Evolutionary conservation across 2,888 invertebrate species (phyloP).

Genomic region (Drosophila limbata): DNA sequence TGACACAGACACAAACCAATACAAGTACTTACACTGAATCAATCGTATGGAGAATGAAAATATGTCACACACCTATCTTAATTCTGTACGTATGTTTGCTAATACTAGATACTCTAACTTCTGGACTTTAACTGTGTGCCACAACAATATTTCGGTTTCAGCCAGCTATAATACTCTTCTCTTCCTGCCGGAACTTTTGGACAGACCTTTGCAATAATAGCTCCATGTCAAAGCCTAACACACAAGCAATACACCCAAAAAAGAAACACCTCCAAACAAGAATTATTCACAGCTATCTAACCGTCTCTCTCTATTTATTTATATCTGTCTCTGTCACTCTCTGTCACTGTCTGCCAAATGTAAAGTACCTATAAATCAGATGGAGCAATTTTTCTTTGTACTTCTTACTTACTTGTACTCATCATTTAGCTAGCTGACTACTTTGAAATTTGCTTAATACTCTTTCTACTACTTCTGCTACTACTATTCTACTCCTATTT

Average conservation of each 20-base stretch:
- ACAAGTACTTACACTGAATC: slow-evolving; percentile 38
- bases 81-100: slow-evolving; percentile 67
- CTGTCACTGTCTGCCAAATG: slow-evolving; percentile 31
- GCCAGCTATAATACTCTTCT: slow-evolving; percentile 55
- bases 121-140: slow-evolving; percentile 54
- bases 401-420: slow-evolving; percentile 28
- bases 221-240: slow-evolving; percentile 29
- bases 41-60: slow-evolving; percentile 63
- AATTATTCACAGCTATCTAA: slow-evolving; percentile 27
- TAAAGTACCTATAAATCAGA: slow-evolving; percentile 48
- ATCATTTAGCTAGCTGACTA: slow-evolving; percentile 41
- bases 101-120: slow-evolving; percentile 63
- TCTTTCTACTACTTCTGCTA: slow-evolving; percentile 34
- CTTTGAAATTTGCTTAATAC: slow-evolving; percentile 27
- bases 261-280: slow-evolving; percentile 31
- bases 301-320: slow-evolving; percentile 35
- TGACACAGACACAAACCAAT: slow-evolving; percentile 12
- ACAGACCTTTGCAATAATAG: slow-evolving; percentile 63
- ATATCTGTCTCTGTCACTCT: slow-evolving; percentile 26
- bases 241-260: slow-evolving; percentile 36
- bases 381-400: slow-evolving; percentile 39
- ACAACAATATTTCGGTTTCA: slow-evolving; percentile 62
- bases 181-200: slow-evolving; percentile 60
- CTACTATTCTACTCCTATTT: slow-evolving; percentile 28
- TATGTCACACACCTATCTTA: slow-evolving; percentile 35